Percentiles rank a stretch among this genome's conserved stretches.
phyloP scores from a whole-genome alignment of 2,888 invertebrate genomes.

The Rhagonycha lutea region DNA sequence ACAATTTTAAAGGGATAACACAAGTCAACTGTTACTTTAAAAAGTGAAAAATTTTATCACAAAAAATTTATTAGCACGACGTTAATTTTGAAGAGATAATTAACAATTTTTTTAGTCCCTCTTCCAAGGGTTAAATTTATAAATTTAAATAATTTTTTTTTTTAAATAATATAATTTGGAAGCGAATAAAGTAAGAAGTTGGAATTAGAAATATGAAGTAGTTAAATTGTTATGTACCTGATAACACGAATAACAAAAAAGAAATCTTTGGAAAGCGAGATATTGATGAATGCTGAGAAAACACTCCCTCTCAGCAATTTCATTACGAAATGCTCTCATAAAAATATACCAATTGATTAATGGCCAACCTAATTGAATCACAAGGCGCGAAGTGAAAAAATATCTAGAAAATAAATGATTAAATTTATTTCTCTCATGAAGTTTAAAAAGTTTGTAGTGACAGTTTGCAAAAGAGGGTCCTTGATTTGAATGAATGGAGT shows the following conservation, averaged over 20 bases:
- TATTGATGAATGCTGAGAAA: constrained; percentile 34
- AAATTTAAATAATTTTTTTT: not conserved
- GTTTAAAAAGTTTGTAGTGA: constrained; percentile 51
- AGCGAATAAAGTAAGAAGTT: not conserved
- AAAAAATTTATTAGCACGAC: not conserved
- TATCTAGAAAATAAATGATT: constrained; percentile 50
- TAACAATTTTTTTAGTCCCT: not conserved
- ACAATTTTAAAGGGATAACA: constrained; percentile 4
- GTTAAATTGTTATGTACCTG: not conserved
- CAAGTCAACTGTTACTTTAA: not conserved
- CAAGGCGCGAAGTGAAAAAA: constrained; percentile 52
- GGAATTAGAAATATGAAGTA: not conserved
- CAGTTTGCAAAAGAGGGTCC: constrained; percentile 46
- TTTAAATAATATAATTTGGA: not conserved
- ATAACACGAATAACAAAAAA: constrained; percentile 5
- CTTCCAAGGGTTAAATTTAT: not conserved
- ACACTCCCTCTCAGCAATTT: constrained; percentile 43
- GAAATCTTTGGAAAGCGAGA: constrained; percentile 26
- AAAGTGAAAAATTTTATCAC: not conserved
- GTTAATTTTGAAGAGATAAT: not conserved
- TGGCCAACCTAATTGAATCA: constrained; percentile 55
- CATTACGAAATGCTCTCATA: constrained; percentile 53
- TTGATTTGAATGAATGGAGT: constrained; percentile 31
- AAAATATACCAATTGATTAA: constrained; percentile 56
- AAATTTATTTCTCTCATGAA: constrained; percentile 52